phyloP scores from a whole-genome alignment of 2,888 invertebrate genomes.

The Dynastes tityus region DNA sequence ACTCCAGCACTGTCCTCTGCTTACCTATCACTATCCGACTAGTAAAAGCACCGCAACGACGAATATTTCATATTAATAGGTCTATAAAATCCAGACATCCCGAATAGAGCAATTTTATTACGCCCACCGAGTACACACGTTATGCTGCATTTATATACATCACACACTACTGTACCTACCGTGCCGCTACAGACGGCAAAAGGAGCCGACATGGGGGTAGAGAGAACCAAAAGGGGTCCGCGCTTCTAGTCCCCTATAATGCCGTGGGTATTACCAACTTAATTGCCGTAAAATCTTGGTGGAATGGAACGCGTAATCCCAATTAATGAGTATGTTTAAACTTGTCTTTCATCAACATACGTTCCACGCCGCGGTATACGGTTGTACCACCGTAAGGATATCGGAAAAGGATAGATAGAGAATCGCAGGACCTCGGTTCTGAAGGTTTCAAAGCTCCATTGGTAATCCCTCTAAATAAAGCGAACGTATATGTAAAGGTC shows the following conservation, averaged over 20 bases:
- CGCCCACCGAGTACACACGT: neutral
- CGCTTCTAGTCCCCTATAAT: neutral
- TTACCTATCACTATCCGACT: neutral
- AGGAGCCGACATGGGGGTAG: neutral
- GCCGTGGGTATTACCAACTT: slow-evolving; percentile 25
- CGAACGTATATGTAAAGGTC: slow-evolving; percentile 1
- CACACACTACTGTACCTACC: slow-evolving; percentile 3
- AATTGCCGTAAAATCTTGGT: slow-evolving; percentile 33
- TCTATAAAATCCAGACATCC: slow-evolving; percentile 22
- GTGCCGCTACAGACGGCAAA: neutral
- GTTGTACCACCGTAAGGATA: neutral
- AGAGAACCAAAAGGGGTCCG: neutral
- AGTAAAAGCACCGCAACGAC: neutral
- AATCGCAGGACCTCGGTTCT: neutral
- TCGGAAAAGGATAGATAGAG: neutral
- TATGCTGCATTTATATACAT: slow-evolving; percentile 4
- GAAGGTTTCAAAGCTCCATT: neutral
- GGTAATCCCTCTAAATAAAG: slow-evolving; percentile 44
- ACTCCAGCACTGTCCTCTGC: neutral
- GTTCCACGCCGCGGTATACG: neutral
- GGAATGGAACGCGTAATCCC: slow-evolving; percentile 31
- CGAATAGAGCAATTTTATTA: slow-evolving; percentile 24
- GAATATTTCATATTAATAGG: slow-evolving; percentile 22
- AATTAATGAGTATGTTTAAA: slow-evolving; percentile 43
- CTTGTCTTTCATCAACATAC: slow-evolving; percentile 34